phyloP scores from a whole-genome alignment of 2,888 invertebrate species.

The Omphaloscelis lunosa region DNA sequence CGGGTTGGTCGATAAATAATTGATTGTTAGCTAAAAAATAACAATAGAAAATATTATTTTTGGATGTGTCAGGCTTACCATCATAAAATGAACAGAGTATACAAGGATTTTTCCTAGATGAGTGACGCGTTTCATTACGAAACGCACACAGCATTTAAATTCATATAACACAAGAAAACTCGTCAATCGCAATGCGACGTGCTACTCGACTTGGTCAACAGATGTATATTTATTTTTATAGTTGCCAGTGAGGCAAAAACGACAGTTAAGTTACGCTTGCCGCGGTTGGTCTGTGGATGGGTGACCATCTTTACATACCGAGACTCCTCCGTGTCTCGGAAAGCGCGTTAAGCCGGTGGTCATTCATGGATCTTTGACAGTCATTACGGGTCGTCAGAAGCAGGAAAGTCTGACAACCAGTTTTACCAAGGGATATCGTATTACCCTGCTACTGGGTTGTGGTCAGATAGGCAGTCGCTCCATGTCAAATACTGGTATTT shows the following conservation, averaged over 20 bases:
- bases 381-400: no score
- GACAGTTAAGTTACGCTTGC: no score
- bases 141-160: neutral
- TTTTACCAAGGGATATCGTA: no score
- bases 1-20: neutral
- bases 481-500: no score
- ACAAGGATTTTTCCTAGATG: neutral
- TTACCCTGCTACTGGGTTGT: no score
- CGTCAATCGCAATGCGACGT: neutral
- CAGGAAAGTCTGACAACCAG: no score
- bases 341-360: no score
- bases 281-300: no score
- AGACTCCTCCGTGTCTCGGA: no score
- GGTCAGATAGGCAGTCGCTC: no score
- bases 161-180: neutral
- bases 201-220: neutral
- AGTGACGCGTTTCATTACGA: neutral
- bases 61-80: neutral
- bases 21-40: neutral
- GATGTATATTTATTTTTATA: neutral
- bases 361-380: no score
- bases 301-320: no score
- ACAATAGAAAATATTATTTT: neutral
- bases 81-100: constrained; percentile 1
- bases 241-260: neutral